A percentile compares a stretch with the other conserved stretches of the same genome.
Evolutionary conservation across 2,888 invertebrate genomes (phyloP).

Genomic region (Nemoura dubitans): DNA sequence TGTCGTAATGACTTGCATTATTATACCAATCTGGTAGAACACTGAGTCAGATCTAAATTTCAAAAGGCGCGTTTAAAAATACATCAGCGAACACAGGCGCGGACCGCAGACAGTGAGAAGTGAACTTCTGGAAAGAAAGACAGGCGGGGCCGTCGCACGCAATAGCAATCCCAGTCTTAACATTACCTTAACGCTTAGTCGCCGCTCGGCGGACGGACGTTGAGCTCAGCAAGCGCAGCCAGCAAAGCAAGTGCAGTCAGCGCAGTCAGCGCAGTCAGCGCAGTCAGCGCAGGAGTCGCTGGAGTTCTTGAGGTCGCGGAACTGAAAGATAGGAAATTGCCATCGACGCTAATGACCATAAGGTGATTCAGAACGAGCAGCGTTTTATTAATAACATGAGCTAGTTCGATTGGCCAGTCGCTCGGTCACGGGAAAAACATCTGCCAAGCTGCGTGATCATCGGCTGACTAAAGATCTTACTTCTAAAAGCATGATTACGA

Average conservation of each 20-base stretch:
- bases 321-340: conserved; percentile 28
- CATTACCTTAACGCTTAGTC: no score
- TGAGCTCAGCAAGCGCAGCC: no score
- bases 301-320: neutral
- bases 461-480: no score
- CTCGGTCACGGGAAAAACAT: neutral
- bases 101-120: conserved; percentile 30
- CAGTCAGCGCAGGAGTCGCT: no score
- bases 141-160: neutral
- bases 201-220: no score
- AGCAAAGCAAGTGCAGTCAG: no score
- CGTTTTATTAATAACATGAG: neutral
- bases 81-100: conserved; percentile 20
- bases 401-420: neutral
- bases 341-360: conserved; percentile 25
- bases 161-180: neutral
- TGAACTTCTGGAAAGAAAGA: conserved; percentile 9
- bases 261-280: no score
- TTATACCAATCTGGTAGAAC: conserved; percentile 7
- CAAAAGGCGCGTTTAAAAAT: conserved; percentile 33
- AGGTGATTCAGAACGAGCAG: conserved; percentile 1
- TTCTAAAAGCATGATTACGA: no score
- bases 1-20: neutral
- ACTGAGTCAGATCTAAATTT: conserved; percentile 32
- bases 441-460: neutral